A percentile compares a stretch with the other conserved stretches of the same genome.
phyloP scores from a whole-genome alignment of 2,113 vertebrate genomes.

The human region DNA sequence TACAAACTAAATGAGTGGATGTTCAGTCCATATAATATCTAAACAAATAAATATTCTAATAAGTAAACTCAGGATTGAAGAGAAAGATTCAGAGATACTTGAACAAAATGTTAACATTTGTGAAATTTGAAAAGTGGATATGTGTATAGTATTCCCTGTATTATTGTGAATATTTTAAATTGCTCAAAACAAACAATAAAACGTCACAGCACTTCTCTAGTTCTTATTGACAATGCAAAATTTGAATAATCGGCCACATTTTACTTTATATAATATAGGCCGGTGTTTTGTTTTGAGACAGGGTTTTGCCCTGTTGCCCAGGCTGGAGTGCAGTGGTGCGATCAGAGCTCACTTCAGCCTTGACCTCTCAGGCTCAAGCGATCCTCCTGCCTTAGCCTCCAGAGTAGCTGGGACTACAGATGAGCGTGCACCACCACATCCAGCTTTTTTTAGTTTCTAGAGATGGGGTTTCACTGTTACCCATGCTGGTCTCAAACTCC shows the following conservation, averaged over 20 bases:
- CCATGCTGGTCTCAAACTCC: too few species aligned
- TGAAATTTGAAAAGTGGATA: not conserved
- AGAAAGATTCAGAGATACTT: not conserved
- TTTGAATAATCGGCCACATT: not conserved
- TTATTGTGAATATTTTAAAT: constrained; percentile 12
- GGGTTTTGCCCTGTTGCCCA: too few species aligned
- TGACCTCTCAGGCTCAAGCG: too few species aligned
- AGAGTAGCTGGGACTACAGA: too few species aligned
- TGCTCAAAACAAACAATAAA: constrained; percentile 26
- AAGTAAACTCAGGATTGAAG: not conserved
- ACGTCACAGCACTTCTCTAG: not conserved
- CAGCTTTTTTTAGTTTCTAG: too few species aligned
- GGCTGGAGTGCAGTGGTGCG: too few species aligned
- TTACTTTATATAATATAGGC: not conserved
- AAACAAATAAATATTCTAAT: not conserved
- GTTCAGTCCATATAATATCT: not conserved
- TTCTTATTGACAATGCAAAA: not conserved
- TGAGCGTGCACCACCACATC: too few species aligned
- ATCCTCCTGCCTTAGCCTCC: too few species aligned
- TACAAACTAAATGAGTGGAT: not conserved
- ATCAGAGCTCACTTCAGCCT: too few species aligned
- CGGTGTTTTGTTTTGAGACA: too few species aligned
- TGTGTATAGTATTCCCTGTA: not conserved
- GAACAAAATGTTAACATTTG: not conserved
- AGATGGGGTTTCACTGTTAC: too few species aligned